phyloP scores from a whole-genome alignment of 2,797 vertebrate species.

The Sylvia borin region DNA sequence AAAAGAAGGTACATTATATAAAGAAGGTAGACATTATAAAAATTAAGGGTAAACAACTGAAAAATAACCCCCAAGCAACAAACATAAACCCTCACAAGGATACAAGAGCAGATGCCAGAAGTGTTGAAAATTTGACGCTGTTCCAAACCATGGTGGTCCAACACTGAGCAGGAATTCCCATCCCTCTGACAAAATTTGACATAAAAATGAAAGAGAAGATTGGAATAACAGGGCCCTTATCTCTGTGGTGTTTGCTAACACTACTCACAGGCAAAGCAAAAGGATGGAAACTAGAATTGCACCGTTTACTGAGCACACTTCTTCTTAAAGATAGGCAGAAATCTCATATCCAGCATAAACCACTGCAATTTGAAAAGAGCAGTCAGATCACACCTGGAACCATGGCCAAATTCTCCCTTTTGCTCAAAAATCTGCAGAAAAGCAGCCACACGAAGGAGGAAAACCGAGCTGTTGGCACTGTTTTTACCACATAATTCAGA shows the following conservation, averaged over 20 bases:
- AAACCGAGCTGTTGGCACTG: fast-evolving
- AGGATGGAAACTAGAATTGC: background rate
- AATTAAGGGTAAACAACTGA: background rate
- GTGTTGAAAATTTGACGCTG: background rate
- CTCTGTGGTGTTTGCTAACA: background rate
- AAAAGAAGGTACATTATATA: too few species aligned
- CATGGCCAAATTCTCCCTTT: background rate
- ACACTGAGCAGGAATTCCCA: background rate
- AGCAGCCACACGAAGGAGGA: background rate
- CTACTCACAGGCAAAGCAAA: background rate
- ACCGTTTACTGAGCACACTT: background rate
- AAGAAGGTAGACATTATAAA: background rate
- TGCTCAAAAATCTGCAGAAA: background rate
- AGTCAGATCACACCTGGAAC: background rate
- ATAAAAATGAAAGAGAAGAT: background rate
- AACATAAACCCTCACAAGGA: background rate
- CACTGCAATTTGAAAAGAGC: background rate
- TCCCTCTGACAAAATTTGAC: background rate
- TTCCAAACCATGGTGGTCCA: background rate
- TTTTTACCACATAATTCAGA: background rate
- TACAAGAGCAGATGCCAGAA: background rate
- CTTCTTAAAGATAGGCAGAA: background rate
- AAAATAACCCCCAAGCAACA: background rate
- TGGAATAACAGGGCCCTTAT: background rate
- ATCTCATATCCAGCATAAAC: background rate